Percentiles rank a stretch among this genome's conserved stretches.
phyloP scores from a whole-genome alignment of 2,113 vertebrate genomes.

The Tragelaphus imberbis region DNA sequence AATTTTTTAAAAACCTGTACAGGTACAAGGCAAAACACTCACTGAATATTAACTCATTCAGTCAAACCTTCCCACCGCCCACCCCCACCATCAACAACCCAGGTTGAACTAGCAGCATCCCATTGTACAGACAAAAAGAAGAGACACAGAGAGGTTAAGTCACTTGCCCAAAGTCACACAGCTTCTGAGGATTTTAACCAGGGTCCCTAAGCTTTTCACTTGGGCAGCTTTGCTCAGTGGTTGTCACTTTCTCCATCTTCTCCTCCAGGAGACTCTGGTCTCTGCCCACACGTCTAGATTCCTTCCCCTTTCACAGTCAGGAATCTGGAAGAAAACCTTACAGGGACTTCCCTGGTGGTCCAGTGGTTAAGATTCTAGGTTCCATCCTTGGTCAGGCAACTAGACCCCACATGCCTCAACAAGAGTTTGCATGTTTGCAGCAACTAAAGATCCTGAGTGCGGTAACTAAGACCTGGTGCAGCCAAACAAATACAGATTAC shows the following conservation, averaged over 20 bases:
- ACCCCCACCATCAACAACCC: background rate
- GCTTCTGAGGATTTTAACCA: background rate
- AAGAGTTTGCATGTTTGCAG: background rate
- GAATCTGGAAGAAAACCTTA: background rate
- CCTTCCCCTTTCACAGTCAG: background rate
- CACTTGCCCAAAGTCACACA: background rate
- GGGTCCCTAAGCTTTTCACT: no score
- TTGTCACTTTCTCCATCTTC: background rate
- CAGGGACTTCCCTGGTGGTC: background rate
- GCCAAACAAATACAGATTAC: background rate
- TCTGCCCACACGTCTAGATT: background rate
- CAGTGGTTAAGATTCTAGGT: background rate
- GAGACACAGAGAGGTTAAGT: background rate
- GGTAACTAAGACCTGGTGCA: background rate
- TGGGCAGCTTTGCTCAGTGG: background rate
- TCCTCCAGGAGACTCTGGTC: background rate
- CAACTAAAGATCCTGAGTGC: background rate
- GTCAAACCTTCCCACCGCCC: background rate
- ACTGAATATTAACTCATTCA: background rate
- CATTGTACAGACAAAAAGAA: background rate
- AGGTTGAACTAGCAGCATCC: background rate
- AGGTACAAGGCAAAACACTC: background rate
- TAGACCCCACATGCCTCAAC: background rate
- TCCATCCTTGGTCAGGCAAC: background rate
- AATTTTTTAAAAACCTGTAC: background rate